A percentile compares a stretch with the other conserved stretches of the same genome.
Evolutionary conservation across 2,888 invertebrate genomes (phyloP).

Genomic region (Tenodera sinensis): DNA sequence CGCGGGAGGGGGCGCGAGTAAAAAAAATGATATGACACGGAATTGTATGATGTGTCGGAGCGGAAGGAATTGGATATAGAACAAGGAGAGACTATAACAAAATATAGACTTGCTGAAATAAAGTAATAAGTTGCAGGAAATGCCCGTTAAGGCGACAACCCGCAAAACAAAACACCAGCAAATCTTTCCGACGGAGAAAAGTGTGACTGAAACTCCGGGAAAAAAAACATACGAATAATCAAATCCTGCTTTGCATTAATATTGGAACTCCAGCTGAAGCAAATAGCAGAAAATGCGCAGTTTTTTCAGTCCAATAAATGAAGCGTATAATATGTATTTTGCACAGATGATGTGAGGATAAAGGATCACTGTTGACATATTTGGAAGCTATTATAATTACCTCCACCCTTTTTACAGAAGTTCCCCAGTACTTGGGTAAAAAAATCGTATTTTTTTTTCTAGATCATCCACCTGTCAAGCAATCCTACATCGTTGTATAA

Average conservation of each 20-base stretch:
- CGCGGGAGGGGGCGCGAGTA: neutral
- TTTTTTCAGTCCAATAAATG: too few relatives aligned
- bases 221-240: too few relatives aligned
- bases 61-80: conserved; percentile 17
- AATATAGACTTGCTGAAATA: neutral
- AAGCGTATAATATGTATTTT: too few relatives aligned
- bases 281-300: too few relatives aligned
- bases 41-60: conserved; percentile 11
- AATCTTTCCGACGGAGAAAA: neutral
- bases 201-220: neutral
- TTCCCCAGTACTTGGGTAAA: too few relatives aligned
- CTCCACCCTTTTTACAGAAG: too few relatives aligned
- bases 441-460: too few relatives aligned
- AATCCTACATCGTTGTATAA: too few relatives aligned
- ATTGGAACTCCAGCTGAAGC: neutral
- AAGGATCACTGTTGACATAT: too few relatives aligned
- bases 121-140: conserved; percentile 6
- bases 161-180: neutral
- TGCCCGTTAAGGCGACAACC: neutral
- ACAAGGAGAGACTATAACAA: neutral
- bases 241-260: neutral
- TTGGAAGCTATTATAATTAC: too few relatives aligned
- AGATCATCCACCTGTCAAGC: too few relatives aligned
- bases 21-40: conserved; percentile 13
- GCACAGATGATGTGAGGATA: too few relatives aligned